Evolutionary conservation across 2,113 vertebrate species (phyloP), one percentile per base, ranked within the genome.

Genomic region (Saiga tatarica): DNA sequence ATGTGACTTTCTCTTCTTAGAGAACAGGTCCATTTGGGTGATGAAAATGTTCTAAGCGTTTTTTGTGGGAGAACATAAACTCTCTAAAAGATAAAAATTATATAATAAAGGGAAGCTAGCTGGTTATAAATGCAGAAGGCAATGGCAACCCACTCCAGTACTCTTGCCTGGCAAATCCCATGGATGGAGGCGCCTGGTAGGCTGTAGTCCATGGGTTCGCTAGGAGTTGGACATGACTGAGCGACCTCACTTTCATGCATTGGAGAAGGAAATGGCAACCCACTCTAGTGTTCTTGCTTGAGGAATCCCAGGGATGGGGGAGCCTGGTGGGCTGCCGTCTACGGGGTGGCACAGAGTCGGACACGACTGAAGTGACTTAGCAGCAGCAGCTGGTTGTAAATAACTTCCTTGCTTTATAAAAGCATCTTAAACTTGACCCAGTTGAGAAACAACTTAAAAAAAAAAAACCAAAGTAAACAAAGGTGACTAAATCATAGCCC

Each of bases 401-500:
- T 16, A 60, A 53, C 59, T 25, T 26, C 50, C 85, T 59, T 76
- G 17, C 60, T 95, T 87, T n/a, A 39, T 26, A 84, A 62, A 15
- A 94, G 17, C 26, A 67, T 12, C n/a, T 71, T 23, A 50, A 53
- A 60, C 23, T 67, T 53, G 26, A 11, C 19, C 42, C 36, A 36
- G 9, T 47, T 47, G 74, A 76, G 52, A 79, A 53, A 79, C 39
- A 57, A 13, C 14, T 16, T 82, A 4, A 57, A 81, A 88, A 81
- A 36, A 36, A 42, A 19, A 28, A 26, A 9, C 10, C 45, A 47
- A n/a, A 64, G 26, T 36, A 47, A 81, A 25, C 57, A 26, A 15
- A n/a, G 36, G 57, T 6, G 1, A 59, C 3, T 7, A 2, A 25
- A 76, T 2, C 21, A 0, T 0, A 4, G 17, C 55, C 78, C 62